Evolutionary conservation across 2,888 invertebrate species (phyloP).

Genomic region (Microctonus brassicae): DNA sequence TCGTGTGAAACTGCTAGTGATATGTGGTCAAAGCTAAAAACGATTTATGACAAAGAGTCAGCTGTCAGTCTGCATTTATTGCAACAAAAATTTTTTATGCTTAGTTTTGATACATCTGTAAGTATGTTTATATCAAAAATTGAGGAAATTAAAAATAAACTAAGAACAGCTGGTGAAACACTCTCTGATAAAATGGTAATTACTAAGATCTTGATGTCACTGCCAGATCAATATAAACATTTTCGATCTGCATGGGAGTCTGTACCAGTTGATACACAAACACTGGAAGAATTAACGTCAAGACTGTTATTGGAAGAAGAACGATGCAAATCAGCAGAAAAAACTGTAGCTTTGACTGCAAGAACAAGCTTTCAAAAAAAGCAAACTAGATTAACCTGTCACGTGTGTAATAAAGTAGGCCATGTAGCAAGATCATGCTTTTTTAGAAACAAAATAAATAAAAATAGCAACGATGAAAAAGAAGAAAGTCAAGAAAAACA

Average conservation of each 20-base stretch:
- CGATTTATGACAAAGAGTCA: slow-evolving; percentile 54
- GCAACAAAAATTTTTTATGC: slow-evolving; percentile 35
- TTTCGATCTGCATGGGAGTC: slow-evolving; percentile 48
- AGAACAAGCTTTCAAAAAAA: too few species aligned
- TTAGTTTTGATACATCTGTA: slow-evolving; percentile 36
- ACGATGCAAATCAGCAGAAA: neutral
- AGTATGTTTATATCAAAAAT: slow-evolving; percentile 46
- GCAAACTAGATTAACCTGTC: too few species aligned
- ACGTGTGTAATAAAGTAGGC: too few species aligned
- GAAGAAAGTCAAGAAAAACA: too few species aligned
- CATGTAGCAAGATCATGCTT: too few species aligned
- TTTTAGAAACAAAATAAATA: too few species aligned
- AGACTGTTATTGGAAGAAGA: slow-evolving; percentile 33
- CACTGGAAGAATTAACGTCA: slow-evolving; percentile 23
- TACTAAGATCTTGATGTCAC: slow-evolving; percentile 18
- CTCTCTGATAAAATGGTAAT: slow-evolving; percentile 35
- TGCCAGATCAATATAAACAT: slow-evolving; percentile 41
- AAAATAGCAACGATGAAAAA: too few species aligned
- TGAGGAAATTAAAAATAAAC: slow-evolving; percentile 37
- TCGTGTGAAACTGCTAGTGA: slow-evolving; percentile 50
- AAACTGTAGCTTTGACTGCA: too few species aligned
- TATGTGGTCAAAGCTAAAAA: slow-evolving; percentile 54
- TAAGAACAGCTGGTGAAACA: slow-evolving; percentile 30
- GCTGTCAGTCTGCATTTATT: slow-evolving; percentile 49
- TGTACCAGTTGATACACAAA: slow-evolving; percentile 10